phyloP scores from a whole-genome alignment of 2,113 vertebrate genomes.

The Cyprinodon tularosa region DNA sequence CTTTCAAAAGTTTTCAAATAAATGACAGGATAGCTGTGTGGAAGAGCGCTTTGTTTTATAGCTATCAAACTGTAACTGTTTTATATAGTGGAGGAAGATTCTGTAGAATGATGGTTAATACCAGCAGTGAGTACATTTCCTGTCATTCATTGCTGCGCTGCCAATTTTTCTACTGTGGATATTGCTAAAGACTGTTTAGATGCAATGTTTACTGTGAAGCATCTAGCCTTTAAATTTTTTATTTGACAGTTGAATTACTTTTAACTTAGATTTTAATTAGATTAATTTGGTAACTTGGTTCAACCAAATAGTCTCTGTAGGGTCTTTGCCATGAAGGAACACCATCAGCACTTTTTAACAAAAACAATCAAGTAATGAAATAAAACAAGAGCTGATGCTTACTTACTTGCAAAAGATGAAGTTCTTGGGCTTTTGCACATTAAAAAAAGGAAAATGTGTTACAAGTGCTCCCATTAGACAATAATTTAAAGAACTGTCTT shows the following conservation, averaged over 20 bases:
- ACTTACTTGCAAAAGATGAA: neutral
- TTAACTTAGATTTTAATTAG: too few relatives aligned
- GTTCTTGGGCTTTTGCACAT: neutral
- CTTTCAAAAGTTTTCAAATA: constrained; percentile 49
- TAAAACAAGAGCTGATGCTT: too few relatives aligned
- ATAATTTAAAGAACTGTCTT: neutral
- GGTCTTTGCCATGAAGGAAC: too few relatives aligned
- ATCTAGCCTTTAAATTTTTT: neutral
- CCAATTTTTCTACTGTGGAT: too few relatives aligned
- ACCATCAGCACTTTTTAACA: too few relatives aligned
- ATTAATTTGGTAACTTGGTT: too few relatives aligned
- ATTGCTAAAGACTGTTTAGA: too few relatives aligned
- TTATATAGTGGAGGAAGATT: constrained; percentile 21
- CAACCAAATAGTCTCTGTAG: too few relatives aligned
- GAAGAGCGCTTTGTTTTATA: constrained; percentile 44
- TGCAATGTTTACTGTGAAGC: too few relatives aligned
- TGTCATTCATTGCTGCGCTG: neutral
- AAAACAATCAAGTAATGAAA: too few relatives aligned
- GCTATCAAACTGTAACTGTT: constrained; percentile 22
- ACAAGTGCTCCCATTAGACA: neutral
- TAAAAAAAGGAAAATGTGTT: neutral
- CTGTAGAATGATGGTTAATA: neutral
- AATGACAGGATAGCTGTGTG: constrained; percentile 42
- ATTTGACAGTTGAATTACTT: neutral
- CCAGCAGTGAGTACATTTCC: neutral